Base-by-base conservation (phyloP, 2,113 vertebrate genomes). In the Himantopus leucocephalus region DNA sequence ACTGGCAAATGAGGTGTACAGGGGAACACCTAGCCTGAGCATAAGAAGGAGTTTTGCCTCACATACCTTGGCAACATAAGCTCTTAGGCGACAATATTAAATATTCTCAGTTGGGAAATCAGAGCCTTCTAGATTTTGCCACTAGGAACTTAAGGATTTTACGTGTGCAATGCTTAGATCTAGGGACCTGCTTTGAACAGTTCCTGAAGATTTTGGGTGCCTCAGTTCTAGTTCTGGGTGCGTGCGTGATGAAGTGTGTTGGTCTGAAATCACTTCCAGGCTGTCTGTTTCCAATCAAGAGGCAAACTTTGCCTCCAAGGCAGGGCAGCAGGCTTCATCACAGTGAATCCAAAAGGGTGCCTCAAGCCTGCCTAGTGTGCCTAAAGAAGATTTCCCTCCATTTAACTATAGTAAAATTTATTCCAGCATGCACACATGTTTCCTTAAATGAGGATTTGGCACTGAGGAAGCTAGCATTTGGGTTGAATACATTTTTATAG, bases 371-470 rank as follows among this genome's bases (percentile, higher is more conserved):
- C 59, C 41, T 55, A 41, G 8, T 77, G 29, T 80, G 72, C 24
- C 80, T 91, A 56, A 77, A 64, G 63, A 52, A 52, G 48, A 73
- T 90, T 96, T 96, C 23, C 12, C 32, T 91, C 27, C 29, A 53
- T 72, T 88, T 60, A 85, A 60, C 39, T n/a, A 12, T 5, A 73
- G 41, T 66, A 92, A 95, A 90, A 90, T 73, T 70, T 93, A 90
- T 90, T 96, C 63, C 75, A 94, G 53, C 19, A 12, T 27, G 29
- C 41, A 94, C 70, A 92, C 50, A 8, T 80, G 21, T 93, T 96
- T 90, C 16, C 32, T 83, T 80, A 74, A 94, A 80, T 85, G 66
- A 93, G 37, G 13, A 60, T 92, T 93, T 96, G 94, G 90, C 93
- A 68, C n/a, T 37, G 48, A 87, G 70, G 32, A 90, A 90, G 13